phyloP scores from a whole-genome alignment of 1,140 invertebrate genomes.

The Adelges cooleyi region DNA sequence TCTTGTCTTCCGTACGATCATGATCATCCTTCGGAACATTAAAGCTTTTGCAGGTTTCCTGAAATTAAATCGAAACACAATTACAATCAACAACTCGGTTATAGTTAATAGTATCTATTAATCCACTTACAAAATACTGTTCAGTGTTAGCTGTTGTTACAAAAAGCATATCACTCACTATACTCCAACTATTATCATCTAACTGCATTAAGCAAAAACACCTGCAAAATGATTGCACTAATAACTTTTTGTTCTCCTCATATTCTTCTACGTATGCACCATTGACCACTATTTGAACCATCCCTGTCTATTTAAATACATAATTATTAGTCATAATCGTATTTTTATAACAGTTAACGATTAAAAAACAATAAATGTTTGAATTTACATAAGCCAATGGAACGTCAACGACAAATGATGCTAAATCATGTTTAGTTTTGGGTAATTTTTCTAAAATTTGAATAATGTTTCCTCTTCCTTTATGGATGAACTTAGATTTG shows the following conservation, averaged over 20 bases:
- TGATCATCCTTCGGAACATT: no score
- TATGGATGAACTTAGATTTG: not conserved
- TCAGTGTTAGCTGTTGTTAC: no score
- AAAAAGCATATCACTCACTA: constrained; percentile 5
- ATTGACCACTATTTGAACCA: constrained; percentile 9
- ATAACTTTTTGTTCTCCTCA: not conserved
- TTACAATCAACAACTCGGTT: no score
- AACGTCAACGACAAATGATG: constrained; percentile 4
- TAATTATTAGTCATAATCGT: no score
- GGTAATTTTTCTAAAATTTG: constrained; percentile 3
- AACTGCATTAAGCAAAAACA: not conserved
- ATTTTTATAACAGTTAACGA: no score
- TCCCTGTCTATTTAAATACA: not conserved
- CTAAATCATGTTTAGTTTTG: constrained; percentile 8
- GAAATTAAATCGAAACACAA: no score
- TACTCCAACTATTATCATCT: constrained; percentile 1
- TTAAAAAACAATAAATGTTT: not conserved
- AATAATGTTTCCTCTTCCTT: not conserved
- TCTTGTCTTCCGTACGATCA: no score
- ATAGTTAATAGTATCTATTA: no score
- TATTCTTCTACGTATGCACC: constrained; percentile 8
- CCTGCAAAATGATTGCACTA: not conserved
- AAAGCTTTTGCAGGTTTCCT: no score
- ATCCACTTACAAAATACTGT: no score
- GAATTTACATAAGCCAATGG: constrained; percentile 3